Evolutionary conservation across 2,888 invertebrate genomes (phyloP).

Genomic region (Azorinus chamasolen): DNA sequence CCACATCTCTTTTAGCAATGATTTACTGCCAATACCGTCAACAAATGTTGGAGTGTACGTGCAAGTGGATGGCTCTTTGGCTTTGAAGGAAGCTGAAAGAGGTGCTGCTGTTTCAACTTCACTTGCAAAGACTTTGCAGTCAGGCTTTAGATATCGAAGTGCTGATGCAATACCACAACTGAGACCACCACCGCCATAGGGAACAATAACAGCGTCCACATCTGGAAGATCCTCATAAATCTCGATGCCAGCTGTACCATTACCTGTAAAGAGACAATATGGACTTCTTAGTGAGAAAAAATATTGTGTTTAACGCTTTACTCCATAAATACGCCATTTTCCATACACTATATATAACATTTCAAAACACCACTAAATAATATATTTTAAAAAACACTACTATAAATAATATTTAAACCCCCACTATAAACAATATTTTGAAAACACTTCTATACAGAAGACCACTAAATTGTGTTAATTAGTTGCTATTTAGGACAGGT

Average conservation of each 20-base stretch:
- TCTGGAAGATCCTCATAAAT: slow-evolving; percentile 83
- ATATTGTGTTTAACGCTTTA: no score
- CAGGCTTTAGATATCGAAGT: slow-evolving; percentile 75
- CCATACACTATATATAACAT: no score
- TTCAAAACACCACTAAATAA: no score
- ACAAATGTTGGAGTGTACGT: slow-evolving; percentile 80
- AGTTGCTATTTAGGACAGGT: no score
- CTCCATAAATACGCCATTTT: no score
- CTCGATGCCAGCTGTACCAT: slow-evolving; percentile 84
- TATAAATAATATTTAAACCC: no score
- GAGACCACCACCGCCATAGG: slow-evolving; percentile 84
- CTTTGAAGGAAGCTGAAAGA: slow-evolving; percentile 72
- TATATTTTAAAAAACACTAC: no score
- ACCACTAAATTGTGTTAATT: no score
- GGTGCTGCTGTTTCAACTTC: slow-evolving; percentile 83
- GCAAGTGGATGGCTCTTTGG: slow-evolving; percentile 71
- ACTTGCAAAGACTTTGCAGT: slow-evolving; percentile 78
- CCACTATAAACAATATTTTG: no score
- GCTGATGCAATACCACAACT: slow-evolving; percentile 82
- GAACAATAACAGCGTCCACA: slow-evolving; percentile 81
- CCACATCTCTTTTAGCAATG: slow-evolving; percentile 82
- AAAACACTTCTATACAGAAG: no score
- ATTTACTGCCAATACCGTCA: slow-evolving; percentile 83
- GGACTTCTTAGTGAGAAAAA: no score
- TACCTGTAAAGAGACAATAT: slow-evolving; percentile 72